A percentile compares a stretch with the other conserved stretches of the same genome.
Evolutionary conservation across 2,113 vertebrate genomes (phyloP).

Genomic region (Struthidea cinerea): DNA sequence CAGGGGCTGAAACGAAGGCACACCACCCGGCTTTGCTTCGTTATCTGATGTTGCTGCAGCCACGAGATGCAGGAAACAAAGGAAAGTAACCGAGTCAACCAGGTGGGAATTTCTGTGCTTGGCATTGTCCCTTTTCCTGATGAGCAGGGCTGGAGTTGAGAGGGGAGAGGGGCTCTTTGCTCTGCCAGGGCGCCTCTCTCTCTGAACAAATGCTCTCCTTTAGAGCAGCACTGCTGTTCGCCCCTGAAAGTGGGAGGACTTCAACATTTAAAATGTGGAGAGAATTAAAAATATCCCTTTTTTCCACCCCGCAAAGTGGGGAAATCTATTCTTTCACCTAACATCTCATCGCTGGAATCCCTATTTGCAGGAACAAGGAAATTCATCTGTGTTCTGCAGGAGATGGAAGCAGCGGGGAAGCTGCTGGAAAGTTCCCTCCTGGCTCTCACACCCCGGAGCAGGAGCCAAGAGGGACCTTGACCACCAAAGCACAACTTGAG

Average conservation of each 20-base stretch:
- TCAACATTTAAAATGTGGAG: not conserved
- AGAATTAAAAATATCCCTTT: not conserved
- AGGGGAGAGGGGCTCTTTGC: not conserved
- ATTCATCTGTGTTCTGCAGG: not conserved
- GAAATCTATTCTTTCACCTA: not conserved
- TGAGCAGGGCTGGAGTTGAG: not conserved
- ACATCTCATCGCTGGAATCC: not conserved
- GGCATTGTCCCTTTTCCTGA: rapidly evolving
- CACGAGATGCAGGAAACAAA: not conserved
- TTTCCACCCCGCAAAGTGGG: not conserved
- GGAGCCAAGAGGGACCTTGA: not conserved
- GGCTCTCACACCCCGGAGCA: not conserved
- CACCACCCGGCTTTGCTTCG: not conserved
- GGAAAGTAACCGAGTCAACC: not conserved
- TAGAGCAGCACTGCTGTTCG: not conserved
- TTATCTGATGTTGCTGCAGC: not conserved
- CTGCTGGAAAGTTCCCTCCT: not conserved
- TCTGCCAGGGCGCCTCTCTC: rapidly evolving
- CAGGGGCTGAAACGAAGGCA: not conserved
- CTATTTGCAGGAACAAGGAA: not conserved
- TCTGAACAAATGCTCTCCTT: not conserved
- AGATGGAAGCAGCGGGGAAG: not conserved
- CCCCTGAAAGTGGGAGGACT: not conserved
- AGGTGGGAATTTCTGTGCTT: not conserved
- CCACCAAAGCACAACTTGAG: not conserved